These are phyloP conservation scores for Arctia plantaginis DNA, from an alignment of 2,888 invertebrate species.

Conservation along the genomic window DNA sequence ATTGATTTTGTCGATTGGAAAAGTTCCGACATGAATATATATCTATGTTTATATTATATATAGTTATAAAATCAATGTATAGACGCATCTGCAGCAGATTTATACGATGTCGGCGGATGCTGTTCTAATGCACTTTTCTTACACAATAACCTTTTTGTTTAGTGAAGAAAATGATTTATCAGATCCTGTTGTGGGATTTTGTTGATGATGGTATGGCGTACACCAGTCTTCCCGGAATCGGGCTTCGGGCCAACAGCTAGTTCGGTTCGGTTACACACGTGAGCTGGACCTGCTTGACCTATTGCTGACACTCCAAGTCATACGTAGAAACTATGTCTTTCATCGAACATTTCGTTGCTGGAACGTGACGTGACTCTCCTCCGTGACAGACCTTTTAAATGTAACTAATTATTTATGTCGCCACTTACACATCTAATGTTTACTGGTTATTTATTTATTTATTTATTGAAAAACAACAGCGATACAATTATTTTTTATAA, in stretches of 20 bases:
- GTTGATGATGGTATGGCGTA: not conserved
- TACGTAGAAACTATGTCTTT: not conserved
- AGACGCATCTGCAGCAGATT: constrained; percentile 60
- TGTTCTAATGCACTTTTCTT: constrained; percentile 55
- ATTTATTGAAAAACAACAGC: too few species aligned
- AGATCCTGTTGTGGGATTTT: constrained; percentile 13
- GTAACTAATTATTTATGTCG: too few species aligned
- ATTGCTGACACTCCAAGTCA: not conserved
- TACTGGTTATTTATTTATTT: too few species aligned
- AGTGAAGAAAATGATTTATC: constrained; percentile 44
- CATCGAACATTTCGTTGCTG: too few species aligned
- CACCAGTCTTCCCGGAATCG: not conserved
- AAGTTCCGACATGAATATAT: too few species aligned
- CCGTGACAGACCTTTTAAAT: too few species aligned
- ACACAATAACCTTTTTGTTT: constrained; percentile 44
- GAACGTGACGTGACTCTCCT: too few species aligned
- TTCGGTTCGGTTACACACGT: not conserved
- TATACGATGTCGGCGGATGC: constrained; percentile 46
- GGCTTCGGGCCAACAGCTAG: not conserved
- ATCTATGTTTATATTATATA: too few species aligned
- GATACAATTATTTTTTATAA: too few species aligned
- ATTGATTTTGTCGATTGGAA: too few species aligned
- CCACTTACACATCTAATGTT: too few species aligned
- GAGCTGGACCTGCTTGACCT: not conserved
- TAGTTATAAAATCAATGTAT: too few species aligned